Evolutionary conservation across 1,140 invertebrate species (phyloP).

Genomic region (Agrypnia vestita): DNA sequence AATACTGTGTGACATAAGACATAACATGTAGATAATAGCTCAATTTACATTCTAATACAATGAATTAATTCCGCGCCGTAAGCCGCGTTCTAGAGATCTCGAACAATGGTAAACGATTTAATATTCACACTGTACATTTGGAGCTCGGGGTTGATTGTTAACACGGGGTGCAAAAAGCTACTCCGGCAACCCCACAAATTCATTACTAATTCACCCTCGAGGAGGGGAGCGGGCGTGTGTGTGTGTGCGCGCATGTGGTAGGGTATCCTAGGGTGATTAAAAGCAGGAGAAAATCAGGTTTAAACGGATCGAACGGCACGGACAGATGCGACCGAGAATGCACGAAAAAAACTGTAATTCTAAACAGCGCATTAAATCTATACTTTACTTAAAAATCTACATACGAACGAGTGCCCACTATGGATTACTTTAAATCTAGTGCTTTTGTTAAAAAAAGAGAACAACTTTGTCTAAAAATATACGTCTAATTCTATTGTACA

Average conservation of each 20-base stretch:
- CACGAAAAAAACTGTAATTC: background rate
- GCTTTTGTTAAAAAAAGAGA: too few species aligned
- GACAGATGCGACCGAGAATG: conserved; percentile 20
- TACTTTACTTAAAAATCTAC: too few species aligned
- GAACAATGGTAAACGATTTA: conserved; percentile 29
- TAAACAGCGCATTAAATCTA: background rate
- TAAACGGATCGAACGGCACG: background rate
- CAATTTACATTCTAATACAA: background rate
- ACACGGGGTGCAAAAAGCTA: conserved; percentile 34
- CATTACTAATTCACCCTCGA: conserved; percentile 32
- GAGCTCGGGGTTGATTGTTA: conserved; percentile 26
- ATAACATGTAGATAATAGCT: background rate
- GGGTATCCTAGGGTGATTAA: conserved; percentile 11
- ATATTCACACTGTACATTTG: conserved; percentile 41
- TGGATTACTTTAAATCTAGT: too few species aligned
- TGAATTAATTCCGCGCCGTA: background rate
- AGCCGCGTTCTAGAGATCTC: conserved; percentile 2
- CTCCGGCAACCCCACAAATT: conserved; percentile 28
- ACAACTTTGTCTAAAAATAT: too few species aligned
- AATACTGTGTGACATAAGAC: too few species aligned
- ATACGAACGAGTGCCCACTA: too few species aligned
- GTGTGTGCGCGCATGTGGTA: background rate
- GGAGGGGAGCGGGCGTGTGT: background rate
- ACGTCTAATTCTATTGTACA: too few species aligned
- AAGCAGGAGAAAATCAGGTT: conserved; percentile 13